phyloP scores from a whole-genome alignment of 2,888 invertebrate species.

The Macaria notata region DNA sequence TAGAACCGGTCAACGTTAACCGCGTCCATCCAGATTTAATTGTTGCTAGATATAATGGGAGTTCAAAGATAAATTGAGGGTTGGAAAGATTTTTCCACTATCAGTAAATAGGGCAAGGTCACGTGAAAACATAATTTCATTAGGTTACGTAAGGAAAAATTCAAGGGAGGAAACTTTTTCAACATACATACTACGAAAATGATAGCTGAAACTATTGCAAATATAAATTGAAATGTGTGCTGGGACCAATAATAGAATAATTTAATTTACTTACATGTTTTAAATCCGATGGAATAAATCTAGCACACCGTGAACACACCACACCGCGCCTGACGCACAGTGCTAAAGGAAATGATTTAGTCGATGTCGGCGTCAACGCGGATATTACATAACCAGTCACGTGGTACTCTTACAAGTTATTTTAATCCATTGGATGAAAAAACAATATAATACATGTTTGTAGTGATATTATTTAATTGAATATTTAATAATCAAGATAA shows the following conservation, averaged over 20 bases:
- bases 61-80: no score
- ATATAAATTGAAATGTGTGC: no score
- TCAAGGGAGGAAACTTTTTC: slow-evolving; percentile 16
- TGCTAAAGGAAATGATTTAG: slow-evolving; percentile 68
- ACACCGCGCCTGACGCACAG: slow-evolving; percentile 76
- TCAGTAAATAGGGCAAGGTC: slow-evolving; percentile 66
- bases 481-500: no score
- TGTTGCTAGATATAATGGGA: no score
- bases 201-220: no score
- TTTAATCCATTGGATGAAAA: no score
- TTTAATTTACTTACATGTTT: slow-evolving; percentile 69
- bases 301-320: slow-evolving; percentile 69
- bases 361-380: slow-evolving; percentile 62
- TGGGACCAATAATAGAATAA: background rate
- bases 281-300: slow-evolving; percentile 66
- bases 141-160: slow-evolving; percentile 74
- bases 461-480: no score
- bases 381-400: slow-evolving; percentile 69
- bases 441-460: no score
- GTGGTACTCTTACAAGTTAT: slow-evolving; percentile 39
- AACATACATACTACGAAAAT: no score
- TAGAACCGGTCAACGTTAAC: no score
- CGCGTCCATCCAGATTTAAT: no score
- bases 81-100: background rate
- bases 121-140: slow-evolving; percentile 75